Conservation (phyloP, 2,113 vertebrate species). For the Pedetes capensis region DNA sequence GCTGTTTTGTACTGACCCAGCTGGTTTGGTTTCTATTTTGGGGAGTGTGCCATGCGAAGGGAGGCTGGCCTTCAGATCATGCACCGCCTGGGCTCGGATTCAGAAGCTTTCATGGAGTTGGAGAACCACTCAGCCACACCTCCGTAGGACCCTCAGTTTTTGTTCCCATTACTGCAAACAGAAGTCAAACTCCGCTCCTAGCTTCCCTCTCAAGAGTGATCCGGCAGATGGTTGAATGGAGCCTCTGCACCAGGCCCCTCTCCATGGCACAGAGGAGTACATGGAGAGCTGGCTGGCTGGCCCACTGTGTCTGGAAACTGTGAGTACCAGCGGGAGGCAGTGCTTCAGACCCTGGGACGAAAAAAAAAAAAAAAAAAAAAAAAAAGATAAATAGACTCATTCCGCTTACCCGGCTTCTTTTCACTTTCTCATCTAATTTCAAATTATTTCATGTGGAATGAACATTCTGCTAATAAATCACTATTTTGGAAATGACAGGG, state of each 20-base stretch:
- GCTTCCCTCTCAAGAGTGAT: rapidly evolving
- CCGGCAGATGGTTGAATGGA: neutral
- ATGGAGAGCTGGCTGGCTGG: neutral
- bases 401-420: neutral
- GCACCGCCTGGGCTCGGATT: too few species aligned
- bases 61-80: neutral
- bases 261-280: neutral
- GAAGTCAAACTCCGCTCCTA: neutral
- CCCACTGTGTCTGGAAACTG: neutral
- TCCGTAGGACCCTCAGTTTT: neutral
- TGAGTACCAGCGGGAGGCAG: neutral
- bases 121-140: neutral
- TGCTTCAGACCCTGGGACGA: neutral
- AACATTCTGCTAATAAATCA: conserved; percentile 36
- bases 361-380: conserved; percentile 16
- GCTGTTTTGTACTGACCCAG: neutral
- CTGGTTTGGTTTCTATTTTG: neutral
- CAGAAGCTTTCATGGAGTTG: neutral
- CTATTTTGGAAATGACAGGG: neutral
- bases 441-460: neutral
- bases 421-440: neutral
- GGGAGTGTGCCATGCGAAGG: neutral
- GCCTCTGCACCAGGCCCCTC: neutral
- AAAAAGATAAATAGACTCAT: conserved; percentile 1
- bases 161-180: neutral